Base-by-base conservation (phyloP, 2,797 vertebrate genomes). In the Falco peregrinus region DNA sequence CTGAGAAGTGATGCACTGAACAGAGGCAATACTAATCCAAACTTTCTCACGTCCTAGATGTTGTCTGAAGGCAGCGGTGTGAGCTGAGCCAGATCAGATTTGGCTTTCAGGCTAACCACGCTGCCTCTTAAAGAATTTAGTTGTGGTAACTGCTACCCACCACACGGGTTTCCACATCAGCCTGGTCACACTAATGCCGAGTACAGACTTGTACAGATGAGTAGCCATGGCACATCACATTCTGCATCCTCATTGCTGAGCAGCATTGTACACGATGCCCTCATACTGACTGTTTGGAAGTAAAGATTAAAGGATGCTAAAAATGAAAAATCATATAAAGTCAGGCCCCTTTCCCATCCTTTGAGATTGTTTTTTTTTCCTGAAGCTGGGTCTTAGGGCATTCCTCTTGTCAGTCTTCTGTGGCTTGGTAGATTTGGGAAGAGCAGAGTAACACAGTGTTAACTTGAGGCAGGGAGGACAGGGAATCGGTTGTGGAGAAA, bases 31-130 rank as follows among this genome's bases (percentile, higher is more conserved):
- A 13, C 37, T 33, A 83, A 91, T 43, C 51, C 57, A 48, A 11
- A 89, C 33, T 83, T 92, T 89, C 84, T 95, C 82, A 88, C 1
- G 0, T 92, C 59, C 48, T 31, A 70, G 75, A 51, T 1, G 1
- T 25, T 90, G 56, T 95, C 64, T 84, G 33, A 88, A 85, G 85
- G 84, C 90, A 81, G 82, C 16, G 50, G 20, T 69, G 65, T 59
- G 75, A 87, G 92, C 59, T 31, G 71, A 51, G 93, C 76, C 87
- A 81, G 47, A 73, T 96, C 92, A 86, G 92, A 91, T 94, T 79
- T 86, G 81, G 87, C 89, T 89, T 60, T 71, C 65, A n/a, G 87
- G 78, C 63, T 71, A 77, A 87, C 81, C 90, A 56, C 29, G 6
- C 12, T 64, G 86, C 64, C 89, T 78, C 53, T 54, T 31, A 65